A percentile compares a stretch with the other conserved stretches of the same genome.
Evolutionary conservation across 2,113 vertebrate species (phyloP).

Genomic region (Cervus canadensis): DNA sequence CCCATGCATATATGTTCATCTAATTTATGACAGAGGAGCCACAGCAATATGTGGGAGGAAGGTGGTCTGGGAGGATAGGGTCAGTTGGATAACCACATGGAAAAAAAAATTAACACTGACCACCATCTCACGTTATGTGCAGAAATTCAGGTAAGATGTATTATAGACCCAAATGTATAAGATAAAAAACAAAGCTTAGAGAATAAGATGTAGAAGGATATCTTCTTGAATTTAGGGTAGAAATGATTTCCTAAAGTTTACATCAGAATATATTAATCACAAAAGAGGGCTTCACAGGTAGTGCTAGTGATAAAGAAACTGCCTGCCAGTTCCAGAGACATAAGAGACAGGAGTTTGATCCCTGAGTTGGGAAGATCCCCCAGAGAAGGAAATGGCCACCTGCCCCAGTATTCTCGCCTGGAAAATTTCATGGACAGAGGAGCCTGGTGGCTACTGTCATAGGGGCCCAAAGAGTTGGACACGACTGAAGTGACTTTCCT

Average conservation of each 20-base stretch:
- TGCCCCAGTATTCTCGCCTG: background rate
- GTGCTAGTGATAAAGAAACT: background rate
- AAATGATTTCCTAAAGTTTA: background rate
- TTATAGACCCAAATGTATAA: background rate
- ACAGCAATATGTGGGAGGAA: background rate
- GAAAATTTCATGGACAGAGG: background rate
- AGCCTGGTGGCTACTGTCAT: background rate
- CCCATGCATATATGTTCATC: background rate
- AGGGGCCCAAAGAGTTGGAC: background rate
- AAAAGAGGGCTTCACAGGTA: background rate
- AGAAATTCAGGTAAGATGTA: background rate
- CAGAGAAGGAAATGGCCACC: background rate
- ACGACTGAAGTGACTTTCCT: accelerated
- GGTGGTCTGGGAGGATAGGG: background rate
- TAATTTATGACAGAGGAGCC: background rate
- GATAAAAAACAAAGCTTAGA: background rate
- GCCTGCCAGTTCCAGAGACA: background rate
- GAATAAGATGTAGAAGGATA: background rate
- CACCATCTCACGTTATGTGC: background rate
- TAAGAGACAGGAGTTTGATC: background rate
- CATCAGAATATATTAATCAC: background rate
- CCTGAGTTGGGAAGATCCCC: background rate
- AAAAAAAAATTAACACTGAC: background rate
- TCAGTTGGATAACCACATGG: background rate
- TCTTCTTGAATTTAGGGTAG: background rate